Evolutionary conservation across 2,888 invertebrate genomes (phyloP).

Genomic region (Himalopsyche tibetana): DNA sequence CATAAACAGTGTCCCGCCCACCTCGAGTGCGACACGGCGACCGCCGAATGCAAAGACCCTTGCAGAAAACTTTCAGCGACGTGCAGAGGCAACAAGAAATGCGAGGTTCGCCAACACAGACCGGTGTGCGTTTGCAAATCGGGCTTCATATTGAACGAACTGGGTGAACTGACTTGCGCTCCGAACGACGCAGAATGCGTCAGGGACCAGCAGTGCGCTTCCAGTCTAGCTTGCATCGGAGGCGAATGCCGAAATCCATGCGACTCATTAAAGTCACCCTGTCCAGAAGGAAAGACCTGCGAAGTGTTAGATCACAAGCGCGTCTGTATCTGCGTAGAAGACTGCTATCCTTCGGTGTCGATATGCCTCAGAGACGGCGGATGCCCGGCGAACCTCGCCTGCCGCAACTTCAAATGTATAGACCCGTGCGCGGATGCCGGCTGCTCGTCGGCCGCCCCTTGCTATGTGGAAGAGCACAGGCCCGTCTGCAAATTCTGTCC

Average conservation of each 20-base stretch:
- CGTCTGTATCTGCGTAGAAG: conserved; percentile 90
- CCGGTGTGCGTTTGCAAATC: conserved; percentile 93
- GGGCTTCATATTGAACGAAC: conserved; percentile 91
- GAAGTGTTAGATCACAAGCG: conserved; percentile 92
- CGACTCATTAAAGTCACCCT: conserved; percentile 80
- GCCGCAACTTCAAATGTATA: conserved; percentile 92
- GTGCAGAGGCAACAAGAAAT: conserved; percentile 90
- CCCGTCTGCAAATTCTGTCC: conserved; percentile 98
- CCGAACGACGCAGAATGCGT: conserved; percentile 89
- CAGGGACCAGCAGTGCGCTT: conserved; percentile 88
- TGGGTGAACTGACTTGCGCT: conserved; percentile 91
- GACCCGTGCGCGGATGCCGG: conserved; percentile 92
- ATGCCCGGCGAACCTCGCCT: conserved; percentile 89
- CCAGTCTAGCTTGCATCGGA: conserved; percentile 89
- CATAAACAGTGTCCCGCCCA: conserved; percentile 86
- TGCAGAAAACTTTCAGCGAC: conserved; percentile 82
- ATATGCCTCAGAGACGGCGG: conserved; percentile 94
- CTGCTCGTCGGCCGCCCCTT: conserved; percentile 90
- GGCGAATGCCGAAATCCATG: conserved; percentile 93
- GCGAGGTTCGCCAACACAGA: conserved; percentile 90
- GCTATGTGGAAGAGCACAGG: conserved; percentile 96
- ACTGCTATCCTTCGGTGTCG: conserved; percentile 90
- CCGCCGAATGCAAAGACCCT: conserved; percentile 88
- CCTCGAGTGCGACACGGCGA: conserved; percentile 83
- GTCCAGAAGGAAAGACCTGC: conserved; percentile 90